Conservation (phyloP, 2,113 vertebrate species). For the Genyomyrus donnyi region DNA sequence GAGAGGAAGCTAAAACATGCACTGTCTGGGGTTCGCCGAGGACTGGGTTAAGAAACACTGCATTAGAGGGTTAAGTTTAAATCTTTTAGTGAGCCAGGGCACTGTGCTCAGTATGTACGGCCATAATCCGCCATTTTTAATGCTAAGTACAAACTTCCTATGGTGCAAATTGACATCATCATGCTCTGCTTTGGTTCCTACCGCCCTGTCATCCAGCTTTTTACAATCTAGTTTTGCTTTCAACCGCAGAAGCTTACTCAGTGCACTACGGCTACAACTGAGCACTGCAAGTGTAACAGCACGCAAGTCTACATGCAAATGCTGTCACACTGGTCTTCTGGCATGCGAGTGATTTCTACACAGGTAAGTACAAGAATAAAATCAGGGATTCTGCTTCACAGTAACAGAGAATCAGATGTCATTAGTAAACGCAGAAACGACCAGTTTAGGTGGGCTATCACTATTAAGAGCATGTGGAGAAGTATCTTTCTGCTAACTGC, state of each 20-base stretch:
- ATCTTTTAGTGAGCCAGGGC: neutral
- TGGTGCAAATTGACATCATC: neutral
- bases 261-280: neutral
- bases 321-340: neutral
- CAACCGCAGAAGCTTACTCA: neutral
- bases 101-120: neutral
- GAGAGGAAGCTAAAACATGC: too few relatives aligned
- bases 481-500: neutral
- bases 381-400: neutral
- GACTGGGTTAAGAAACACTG: too few relatives aligned
- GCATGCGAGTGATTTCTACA: neutral
- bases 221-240: neutral
- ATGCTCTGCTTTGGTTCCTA: neutral
- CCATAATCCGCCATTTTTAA: neutral
- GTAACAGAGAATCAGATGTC: too few relatives aligned
- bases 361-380: neutral
- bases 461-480: neutral
- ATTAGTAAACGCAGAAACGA: neutral
- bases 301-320: neutral
- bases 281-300: neutral
- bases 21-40: too few relatives aligned
- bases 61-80: neutral
- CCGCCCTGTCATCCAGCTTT: neutral
- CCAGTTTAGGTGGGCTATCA: neutral
- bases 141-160: neutral